Evolutionary conservation across 2,113 vertebrate species (phyloP).

Genomic region (Siniperca chuatsi): DNA sequence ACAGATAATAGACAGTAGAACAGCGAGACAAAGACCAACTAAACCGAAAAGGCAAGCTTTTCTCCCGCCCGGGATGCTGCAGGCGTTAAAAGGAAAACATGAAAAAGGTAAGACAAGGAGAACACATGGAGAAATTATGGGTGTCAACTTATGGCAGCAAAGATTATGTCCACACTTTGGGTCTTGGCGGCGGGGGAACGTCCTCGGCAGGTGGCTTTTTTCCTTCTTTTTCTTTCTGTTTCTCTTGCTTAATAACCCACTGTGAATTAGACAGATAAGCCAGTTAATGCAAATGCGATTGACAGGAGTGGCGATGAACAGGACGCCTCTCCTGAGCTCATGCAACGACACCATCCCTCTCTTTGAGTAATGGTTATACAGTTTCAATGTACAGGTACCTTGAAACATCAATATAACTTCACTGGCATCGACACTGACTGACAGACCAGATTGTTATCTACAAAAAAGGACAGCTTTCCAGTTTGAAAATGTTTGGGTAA

Average conservation of each 20-base stretch:
- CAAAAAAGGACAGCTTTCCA: neutral
- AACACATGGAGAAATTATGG: constrained; percentile 63
- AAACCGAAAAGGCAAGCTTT: constrained; percentile 82
- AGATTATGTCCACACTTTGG: constrained; percentile 84
- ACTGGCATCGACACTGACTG: constrained; percentile 9
- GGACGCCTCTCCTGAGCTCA: constrained; percentile 54
- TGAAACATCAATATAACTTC: constrained; percentile 52
- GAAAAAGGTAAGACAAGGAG: constrained; percentile 48
- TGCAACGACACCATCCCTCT: constrained; percentile 70
- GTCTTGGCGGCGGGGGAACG: constrained; percentile 65
- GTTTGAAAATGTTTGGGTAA: neutral
- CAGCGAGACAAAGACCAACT: constrained; percentile 59
- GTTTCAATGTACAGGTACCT: constrained; percentile 14
- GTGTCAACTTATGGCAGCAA: constrained; percentile 79
- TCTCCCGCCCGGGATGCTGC: constrained; percentile 78
- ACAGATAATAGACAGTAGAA: constrained; percentile 53
- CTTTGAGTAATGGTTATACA: constrained; percentile 28
- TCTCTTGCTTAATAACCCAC: constrained; percentile 83
- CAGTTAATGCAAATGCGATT: constrained; percentile 72
- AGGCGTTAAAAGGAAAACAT: constrained; percentile 70
- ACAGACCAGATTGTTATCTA: neutral
- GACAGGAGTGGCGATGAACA: constrained; percentile 56
- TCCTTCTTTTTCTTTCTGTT: constrained; percentile 65
- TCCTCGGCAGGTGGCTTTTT: constrained; percentile 77
- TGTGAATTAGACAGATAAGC: constrained; percentile 84